phyloP scores from a whole-genome alignment of 2,797 vertebrate genomes.

The Xerus rutilus region DNA sequence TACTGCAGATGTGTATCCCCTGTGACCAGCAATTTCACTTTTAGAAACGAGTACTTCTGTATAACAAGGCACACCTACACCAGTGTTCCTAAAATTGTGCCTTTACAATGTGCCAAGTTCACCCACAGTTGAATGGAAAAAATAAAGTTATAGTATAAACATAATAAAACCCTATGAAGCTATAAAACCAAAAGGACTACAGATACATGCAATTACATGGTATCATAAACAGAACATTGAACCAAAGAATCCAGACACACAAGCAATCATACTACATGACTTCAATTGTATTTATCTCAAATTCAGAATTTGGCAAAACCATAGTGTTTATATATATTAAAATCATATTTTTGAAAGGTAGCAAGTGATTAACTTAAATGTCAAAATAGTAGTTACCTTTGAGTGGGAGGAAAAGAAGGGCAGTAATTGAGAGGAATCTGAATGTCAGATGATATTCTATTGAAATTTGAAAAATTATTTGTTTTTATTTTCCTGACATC shows the following conservation, averaged over 20 bases:
- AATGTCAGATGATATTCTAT: not conserved
- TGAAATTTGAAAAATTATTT: not conserved
- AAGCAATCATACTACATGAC: not conserved
- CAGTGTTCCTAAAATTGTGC: not conserved
- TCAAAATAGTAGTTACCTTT: not conserved
- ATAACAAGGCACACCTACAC: not conserved
- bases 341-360: not conserved
- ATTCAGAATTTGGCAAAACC: not conserved
- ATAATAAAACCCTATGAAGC: not conserved
- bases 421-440: fast-evolving
- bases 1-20: not conserved
- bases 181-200: not conserved
- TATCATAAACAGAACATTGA: not conserved
- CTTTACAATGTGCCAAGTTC: not conserved
- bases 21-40: not conserved
- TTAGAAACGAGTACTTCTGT: not conserved
- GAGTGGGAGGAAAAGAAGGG: not conserved
- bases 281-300: not conserved
- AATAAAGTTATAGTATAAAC: not conserved
- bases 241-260: not conserved
- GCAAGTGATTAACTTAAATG: not conserved
- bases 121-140: not conserved
- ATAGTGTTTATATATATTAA: not conserved
- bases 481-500: too few species aligned
- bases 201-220: not conserved